Percentiles rank a stretch among this genome's conserved stretches.
Evolutionary conservation across 2,888 invertebrate species (phyloP).

Genomic region (Pandemis corylana): DNA sequence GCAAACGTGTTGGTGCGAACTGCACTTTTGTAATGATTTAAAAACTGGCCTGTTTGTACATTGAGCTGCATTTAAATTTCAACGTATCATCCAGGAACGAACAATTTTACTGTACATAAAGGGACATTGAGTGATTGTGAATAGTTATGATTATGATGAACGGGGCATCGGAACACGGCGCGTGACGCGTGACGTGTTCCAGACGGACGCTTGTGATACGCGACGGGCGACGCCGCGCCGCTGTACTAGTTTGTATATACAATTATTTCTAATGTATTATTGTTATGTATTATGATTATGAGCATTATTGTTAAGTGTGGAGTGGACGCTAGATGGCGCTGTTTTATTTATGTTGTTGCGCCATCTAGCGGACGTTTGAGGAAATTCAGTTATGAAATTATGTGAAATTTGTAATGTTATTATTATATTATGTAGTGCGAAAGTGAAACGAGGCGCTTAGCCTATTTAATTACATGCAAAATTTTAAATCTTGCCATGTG

Average conservation of each 20-base stretch:
- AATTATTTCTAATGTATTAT: background rate
- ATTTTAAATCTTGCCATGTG: background rate
- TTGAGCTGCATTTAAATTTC: background rate
- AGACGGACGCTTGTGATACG: conserved; percentile 22
- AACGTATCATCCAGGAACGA: background rate
- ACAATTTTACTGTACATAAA: background rate
- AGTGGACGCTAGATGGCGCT: background rate
- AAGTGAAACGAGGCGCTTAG: background rate
- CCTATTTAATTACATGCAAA: background rate
- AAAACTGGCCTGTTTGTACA: background rate
- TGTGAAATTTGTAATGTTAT: conserved; percentile 1
- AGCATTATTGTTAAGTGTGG: conserved; percentile 5
- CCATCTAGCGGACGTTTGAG: conserved; percentile 2
- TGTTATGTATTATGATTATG: conserved; percentile 2
- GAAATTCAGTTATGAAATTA: conserved; percentile 2
- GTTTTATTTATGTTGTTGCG: background rate
- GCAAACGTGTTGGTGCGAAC: too few species aligned
- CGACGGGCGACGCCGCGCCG: conserved; percentile 16
- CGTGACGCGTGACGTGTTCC: background rate
- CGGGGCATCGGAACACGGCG: background rate
- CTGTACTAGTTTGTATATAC: conserved; percentile 5
- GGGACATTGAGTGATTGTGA: background rate
- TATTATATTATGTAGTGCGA: background rate
- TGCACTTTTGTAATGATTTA: background rate
- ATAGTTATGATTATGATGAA: background rate